Conservation (phyloP, 2,888 invertebrate genomes). For the Rugalucina vietnamica region DNA sequence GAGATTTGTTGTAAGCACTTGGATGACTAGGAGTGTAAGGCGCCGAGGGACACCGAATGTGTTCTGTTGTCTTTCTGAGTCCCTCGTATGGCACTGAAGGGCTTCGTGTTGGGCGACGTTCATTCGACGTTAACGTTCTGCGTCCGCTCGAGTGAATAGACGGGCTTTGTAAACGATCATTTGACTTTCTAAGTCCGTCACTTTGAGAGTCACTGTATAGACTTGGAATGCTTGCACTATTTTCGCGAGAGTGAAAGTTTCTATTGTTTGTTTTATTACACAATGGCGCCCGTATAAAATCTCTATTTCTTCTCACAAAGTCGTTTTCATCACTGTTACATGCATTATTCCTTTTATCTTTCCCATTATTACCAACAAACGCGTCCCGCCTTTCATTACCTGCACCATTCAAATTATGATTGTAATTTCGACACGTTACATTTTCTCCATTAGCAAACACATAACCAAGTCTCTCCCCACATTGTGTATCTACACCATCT, state of each 20-base stretch:
- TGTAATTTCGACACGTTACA: neutral
- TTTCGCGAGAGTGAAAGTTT: neutral
- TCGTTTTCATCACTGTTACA: neutral
- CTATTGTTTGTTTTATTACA: neutral
- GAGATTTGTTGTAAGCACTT: neutral
- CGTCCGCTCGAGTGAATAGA: too few relatives aligned
- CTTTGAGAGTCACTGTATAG: neutral
- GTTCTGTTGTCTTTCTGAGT: neutral
- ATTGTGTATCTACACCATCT: neutral
- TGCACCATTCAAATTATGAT: neutral
- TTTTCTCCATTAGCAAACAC: neutral
- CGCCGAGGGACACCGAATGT: neutral
- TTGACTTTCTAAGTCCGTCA: neutral
- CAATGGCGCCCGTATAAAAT: neutral
- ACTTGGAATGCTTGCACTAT: neutral
- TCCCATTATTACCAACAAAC: neutral
- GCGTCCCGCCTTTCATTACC: neutral
- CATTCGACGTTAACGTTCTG: too few relatives aligned
- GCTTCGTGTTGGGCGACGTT: too few relatives aligned
- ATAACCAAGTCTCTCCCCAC: neutral
- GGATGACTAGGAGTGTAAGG: neutral
- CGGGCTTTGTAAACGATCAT: neutral
- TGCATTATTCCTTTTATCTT: neutral
- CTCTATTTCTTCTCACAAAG: neutral
- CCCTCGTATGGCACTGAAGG: too few relatives aligned